Conservation (phyloP, 2,888 invertebrate genomes). For the Drosophila histrio region DNA sequence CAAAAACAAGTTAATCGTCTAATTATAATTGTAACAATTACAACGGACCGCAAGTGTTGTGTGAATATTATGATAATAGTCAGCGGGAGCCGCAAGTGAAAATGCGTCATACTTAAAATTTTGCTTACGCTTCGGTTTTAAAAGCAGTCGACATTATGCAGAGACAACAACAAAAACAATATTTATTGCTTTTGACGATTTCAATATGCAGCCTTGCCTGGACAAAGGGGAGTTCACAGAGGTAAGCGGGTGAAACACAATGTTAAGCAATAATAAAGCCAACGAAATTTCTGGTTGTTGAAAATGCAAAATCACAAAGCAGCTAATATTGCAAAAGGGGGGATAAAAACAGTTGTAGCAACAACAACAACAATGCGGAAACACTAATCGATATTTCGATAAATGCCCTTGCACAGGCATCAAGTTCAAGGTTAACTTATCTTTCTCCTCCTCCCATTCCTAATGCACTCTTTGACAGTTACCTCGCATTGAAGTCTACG, state of each 20-base stretch:
- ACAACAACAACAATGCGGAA: background rate
- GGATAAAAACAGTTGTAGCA: background rate
- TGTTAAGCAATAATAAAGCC: conserved; percentile 1
- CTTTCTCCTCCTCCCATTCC: background rate
- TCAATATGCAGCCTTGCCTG: conserved; percentile 27
- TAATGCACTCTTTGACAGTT: background rate
- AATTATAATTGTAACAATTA: conserved; percentile 5
- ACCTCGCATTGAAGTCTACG: too few relatives aligned
- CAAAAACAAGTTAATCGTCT: conserved; percentile 16
- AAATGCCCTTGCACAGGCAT: conserved; percentile 25
- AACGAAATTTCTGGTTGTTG: conserved; percentile 32
- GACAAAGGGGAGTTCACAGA: conserved; percentile 30
- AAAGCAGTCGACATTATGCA: conserved; percentile 42
- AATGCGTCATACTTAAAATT: conserved; percentile 39
- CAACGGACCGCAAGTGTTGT: background rate
- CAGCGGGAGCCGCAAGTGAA: background rate
- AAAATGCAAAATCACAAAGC: background rate
- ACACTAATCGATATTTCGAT: conserved; percentile 45
- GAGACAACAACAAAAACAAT: conserved; percentile 40
- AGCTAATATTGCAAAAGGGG: background rate
- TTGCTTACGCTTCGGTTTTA: conserved; percentile 36
- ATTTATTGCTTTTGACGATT: conserved; percentile 15
- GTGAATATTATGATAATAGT: background rate
- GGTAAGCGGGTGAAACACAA: conserved; percentile 35
- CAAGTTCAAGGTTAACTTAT: conserved; percentile 70